Evolutionary conservation across 2,113 vertebrate species (phyloP).

Genomic region (Microcebus ravelobensis): DNA sequence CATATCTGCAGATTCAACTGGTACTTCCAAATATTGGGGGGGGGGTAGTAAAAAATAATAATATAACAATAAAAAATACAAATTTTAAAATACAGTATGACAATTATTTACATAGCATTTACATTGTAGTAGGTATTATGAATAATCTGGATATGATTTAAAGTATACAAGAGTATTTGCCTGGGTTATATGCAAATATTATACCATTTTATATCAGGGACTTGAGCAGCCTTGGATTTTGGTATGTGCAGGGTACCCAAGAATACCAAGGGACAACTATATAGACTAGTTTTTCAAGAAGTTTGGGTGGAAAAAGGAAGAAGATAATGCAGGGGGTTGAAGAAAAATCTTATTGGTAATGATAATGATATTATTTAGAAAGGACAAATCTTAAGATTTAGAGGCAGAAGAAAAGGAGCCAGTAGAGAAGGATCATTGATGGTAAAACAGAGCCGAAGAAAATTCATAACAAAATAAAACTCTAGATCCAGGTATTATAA

Average conservation of each 20-base stretch:
- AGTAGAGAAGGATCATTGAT: background rate
- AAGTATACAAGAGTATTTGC: background rate
- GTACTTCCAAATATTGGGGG: background rate
- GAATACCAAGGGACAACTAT: background rate
- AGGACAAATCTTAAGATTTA: background rate
- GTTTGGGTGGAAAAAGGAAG: background rate
- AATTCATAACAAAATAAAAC: background rate
- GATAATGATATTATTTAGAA: background rate
- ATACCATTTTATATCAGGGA: background rate
- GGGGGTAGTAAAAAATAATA: background rate
- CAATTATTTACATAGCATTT: background rate
- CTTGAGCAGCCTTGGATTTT: background rate
- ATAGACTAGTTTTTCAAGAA: background rate
- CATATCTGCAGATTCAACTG: background rate
- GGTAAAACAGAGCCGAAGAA: background rate
- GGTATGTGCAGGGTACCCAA: background rate
- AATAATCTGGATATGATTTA: background rate
- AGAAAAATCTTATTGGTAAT: background rate
- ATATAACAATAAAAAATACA: background rate
- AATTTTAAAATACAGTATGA: background rate
- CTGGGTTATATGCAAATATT: background rate
- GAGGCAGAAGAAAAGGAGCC: background rate
- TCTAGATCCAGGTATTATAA: background rate
- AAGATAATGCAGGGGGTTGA: background rate
- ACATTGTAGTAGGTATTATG: background rate